Evolutionary conservation across 2,113 vertebrate genomes (phyloP), one percentile per base, ranked within the genome.

Genomic region (Dermatemys mawii): DNA sequence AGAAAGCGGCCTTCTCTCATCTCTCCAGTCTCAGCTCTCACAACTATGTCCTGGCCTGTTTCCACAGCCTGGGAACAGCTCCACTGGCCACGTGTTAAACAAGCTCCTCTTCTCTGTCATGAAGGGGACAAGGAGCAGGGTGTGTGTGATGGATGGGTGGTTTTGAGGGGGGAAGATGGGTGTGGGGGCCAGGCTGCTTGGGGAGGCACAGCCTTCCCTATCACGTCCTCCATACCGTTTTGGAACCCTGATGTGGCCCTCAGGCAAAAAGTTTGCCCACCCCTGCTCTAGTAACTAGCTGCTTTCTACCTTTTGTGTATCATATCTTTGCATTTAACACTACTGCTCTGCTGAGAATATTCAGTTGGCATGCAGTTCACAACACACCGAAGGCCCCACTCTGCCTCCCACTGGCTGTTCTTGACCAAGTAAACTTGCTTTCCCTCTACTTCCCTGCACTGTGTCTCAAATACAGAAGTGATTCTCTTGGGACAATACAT

Each of bases 31-130:
- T 46, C 32, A 76, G 22, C 27, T 60, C 27, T 60, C 57, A 60
- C 60, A 63, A 17, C 32, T 19, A 3, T n/a, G 32, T 63, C 19
- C 48, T 76, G n/a, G 3, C 35, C n/a, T 0, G 1, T 44, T 53
- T 83, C 13, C 81, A 73, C 70, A 78, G 60, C 27, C 13, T 3
- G 3, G 35, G 7, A 46, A 8, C 27, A 50, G 55, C 46, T 70
- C 35, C 19, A 32, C 51, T 0, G 2, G 10, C 53, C 26, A 50
- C 19, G 6, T 10, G 88, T n/a, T 2, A 14, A 63, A 11, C 44
- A 41, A 44, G 3, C 16, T 84, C 41, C 32, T 41, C 50, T 6
- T 19, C 7, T 4, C 67, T 55, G 55, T 41, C 1, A 0, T 2
- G 8, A 63, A 63, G 48, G 48, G 48, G 48, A 48, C 48, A 48